phyloP scores from a whole-genome alignment of 2,797 vertebrate species.

The Peromyscus aztecus region DNA sequence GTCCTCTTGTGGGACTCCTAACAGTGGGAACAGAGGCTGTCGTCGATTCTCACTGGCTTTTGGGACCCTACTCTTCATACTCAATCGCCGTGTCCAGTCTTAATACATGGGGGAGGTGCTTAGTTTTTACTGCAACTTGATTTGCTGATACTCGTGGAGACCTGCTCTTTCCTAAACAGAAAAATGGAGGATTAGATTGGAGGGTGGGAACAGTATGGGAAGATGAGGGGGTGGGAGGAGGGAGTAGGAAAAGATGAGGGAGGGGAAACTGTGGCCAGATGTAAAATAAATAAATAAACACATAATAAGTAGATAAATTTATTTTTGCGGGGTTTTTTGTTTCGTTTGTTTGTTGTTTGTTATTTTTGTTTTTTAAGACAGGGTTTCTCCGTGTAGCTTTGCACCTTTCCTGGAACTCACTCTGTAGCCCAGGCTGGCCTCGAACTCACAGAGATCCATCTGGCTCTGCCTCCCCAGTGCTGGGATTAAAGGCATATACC shows the following conservation, averaged over 20 bases:
- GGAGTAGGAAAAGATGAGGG: neutral
- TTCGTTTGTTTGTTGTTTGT: too few species aligned
- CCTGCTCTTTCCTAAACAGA: neutral
- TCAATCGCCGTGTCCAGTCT: accelerated
- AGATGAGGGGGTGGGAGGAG: neutral
- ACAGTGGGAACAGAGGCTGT: neutral
- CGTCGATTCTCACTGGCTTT: neutral
- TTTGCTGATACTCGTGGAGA: neutral
- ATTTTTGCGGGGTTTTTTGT: too few species aligned
- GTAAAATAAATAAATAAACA: neutral
- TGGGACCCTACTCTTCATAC: neutral
- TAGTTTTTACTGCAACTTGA: neutral
- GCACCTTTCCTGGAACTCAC: too few species aligned
- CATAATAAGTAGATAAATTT: neutral
- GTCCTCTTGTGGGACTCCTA: neutral
- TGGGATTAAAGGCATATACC: too few species aligned
- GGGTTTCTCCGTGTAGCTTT: too few species aligned
- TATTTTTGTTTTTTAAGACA: too few species aligned
- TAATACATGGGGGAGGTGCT: neutral
- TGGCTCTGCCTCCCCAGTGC: too few species aligned
- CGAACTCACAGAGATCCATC: too few species aligned
- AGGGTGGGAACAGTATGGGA: neutral
- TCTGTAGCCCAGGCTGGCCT: too few species aligned
- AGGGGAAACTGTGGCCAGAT: neutral
- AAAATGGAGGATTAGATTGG: neutral